Base-by-base conservation (phyloP, 2,797 vertebrate genomes). In the Sebastes minor region DNA sequence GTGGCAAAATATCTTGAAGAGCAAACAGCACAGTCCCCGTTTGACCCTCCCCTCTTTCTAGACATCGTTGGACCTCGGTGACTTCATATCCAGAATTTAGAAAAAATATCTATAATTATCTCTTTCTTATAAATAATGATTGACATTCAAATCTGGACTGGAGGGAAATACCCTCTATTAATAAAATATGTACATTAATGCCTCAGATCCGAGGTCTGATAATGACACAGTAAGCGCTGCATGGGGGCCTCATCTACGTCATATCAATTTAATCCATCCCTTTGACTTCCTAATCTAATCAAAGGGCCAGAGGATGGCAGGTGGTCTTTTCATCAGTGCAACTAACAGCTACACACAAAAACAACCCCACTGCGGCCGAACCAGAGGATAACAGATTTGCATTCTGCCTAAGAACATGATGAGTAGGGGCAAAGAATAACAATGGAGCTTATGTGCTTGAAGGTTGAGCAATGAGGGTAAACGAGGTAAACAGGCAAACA, bases 271-370 rank as follows among this genome's bases (percentile, higher is more conserved):
- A 90, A 92, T 90, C 86, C 83, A 71, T 78, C 57, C 69, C 59
- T 85, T 78, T 88, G 89, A 92, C 89, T 90, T 77, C 81, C 66
- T 91, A 88, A 93, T 94, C 86, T 87, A 92, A 92, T 95, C 92
- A 92, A 91, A 93, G 88, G 84, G 66, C 79, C 87, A 81, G 79
- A 72, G 83, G 64, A 89, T 91, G 92, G 90, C 94, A 94, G 92
- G 94, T 93, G 92, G 92, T 93, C 90, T 94, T 93, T 93, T 92
- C 91, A 94, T 94, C 88, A 90, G 74, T 18, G 66, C 77, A 81
- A 71, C 89, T 81, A 89, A 87, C 86, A 86, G 68, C 78, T 85
- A 89, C 78, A 86, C 77, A 89, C 62, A 85, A 86, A 90, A 91
- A 92, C 85, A 91, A 91, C 70, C 82, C 81, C 82, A 66, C 62